Conservation (phyloP, 1,140 invertebrate genomes). For the Bombus superbus region DNA sequence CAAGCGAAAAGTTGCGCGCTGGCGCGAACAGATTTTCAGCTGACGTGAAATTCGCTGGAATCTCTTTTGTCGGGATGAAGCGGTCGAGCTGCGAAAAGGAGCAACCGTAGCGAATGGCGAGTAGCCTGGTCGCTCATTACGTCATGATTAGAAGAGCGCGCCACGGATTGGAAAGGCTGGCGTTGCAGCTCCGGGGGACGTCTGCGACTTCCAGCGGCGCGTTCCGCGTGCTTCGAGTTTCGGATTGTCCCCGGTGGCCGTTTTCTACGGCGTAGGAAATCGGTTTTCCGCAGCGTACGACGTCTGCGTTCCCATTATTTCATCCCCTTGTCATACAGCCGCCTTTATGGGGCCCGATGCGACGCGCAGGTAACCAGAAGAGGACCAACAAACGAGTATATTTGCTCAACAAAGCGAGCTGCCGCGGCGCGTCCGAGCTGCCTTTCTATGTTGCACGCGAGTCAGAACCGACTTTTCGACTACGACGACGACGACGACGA, state of each 20-base stretch:
- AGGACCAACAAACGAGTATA: slow-evolving; percentile 72
- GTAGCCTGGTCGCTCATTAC: slow-evolving; percentile 53
- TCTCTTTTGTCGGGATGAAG: no score
- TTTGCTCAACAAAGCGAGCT: slow-evolving; percentile 69
- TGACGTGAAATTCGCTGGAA: not conserved
- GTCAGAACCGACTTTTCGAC: no score
- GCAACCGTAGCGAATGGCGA: slow-evolving; percentile 39
- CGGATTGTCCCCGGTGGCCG: not conserved
- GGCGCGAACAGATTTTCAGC: no score
- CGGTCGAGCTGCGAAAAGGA: not conserved
- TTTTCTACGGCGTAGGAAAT: slow-evolving; percentile 37
- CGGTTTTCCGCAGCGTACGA: slow-evolving; percentile 18
- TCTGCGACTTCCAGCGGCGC: slow-evolving; percentile 6
- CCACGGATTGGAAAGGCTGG: not conserved
- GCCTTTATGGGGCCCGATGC: not conserved
- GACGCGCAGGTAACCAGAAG: slow-evolving; percentile 44
- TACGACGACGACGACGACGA: not conserved
- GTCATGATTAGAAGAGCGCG: slow-evolving; percentile 45
- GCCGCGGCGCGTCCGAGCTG: no score
- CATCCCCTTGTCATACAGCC: slow-evolving; percentile 36
- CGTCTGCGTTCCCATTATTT: slow-evolving; percentile 41
- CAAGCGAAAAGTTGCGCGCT: no score
- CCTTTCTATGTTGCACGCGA: slow-evolving; percentile 5
- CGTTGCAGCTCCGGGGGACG: slow-evolving; percentile 9
- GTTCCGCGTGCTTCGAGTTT: not conserved